These are phyloP conservation scores for Simalia tracyae DNA, from an alignment of 2,797 vertebrate genomes.

Conservation along the genomic window DNA sequence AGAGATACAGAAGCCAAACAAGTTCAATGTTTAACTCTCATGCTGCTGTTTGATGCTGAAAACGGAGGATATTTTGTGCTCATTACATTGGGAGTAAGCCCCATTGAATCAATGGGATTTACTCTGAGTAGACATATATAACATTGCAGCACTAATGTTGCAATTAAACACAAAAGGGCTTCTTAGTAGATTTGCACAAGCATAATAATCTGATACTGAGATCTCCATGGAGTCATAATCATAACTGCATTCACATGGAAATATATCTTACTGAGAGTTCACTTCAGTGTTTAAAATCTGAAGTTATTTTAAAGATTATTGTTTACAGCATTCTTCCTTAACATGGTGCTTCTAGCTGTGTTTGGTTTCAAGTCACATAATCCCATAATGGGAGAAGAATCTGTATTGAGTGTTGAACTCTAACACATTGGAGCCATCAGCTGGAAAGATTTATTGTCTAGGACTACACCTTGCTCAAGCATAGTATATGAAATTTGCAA, in stretches of 20 bases:
- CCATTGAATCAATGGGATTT: background rate
- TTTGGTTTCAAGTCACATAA: background rate
- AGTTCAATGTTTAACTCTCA: background rate
- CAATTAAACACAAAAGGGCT: background rate
- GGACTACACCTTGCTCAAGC: background rate
- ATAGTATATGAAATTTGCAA: background rate
- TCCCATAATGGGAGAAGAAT: background rate
- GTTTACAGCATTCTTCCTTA: background rate
- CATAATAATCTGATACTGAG: background rate
- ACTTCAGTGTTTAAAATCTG: background rate
- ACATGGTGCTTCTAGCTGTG: background rate
- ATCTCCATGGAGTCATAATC: background rate
- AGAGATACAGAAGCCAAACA: background rate
- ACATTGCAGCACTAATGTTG: background rate
- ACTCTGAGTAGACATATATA: background rate
- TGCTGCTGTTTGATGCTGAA: background rate
- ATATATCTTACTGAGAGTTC: background rate
- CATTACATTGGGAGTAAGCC: background rate
- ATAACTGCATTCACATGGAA: background rate
- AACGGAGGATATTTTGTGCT: background rate
- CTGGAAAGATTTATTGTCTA: background rate
- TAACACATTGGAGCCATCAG: background rate
- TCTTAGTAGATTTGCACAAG: background rate
- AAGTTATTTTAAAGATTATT: background rate
- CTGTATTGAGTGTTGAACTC: background rate